Base-by-base conservation (phyloP, 2,797 vertebrate species). In the Vespertilio murinus region DNA sequence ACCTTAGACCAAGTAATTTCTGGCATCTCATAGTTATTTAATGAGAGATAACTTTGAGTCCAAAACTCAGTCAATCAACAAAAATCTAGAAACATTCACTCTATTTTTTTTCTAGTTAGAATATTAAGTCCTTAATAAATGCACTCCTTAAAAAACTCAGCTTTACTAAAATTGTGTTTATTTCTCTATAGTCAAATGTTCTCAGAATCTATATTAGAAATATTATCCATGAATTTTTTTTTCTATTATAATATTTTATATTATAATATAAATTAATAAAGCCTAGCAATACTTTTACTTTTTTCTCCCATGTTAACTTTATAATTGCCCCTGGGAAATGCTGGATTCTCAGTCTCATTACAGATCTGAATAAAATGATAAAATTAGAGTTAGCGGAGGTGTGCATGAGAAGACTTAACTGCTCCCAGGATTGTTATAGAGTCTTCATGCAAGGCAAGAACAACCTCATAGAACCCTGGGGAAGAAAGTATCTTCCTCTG, bases 211-310 rank as follows among this genome's bases (percentile, higher is more conserved):
- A 79, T 88, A 49, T 20, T 93, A 17, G 84, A 75, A 83, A 91
- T 71, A 75, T 40, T 9, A 74, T 75, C 49, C 52, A 90, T 75
- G 23, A 2, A 65, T 90, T 82, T 61, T n/a, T n/a, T 90, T 82
- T 42, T 42, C 42, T 11, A 42, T 42, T 42, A 42, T 42, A 42
- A 42, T 42, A 42, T 4, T 42, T 42, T 42, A 42, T 42, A 42
- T 75, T 59, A 23, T 18, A 52, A 65, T 45, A 59, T 49, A 80
- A 70, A 74, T 93, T 94, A 84, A 69, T n/a, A 92, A 79, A 90
- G 22, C 1, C 49, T 93, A 80, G 3, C 40, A 64, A 65, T 52
- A 87, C 25, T 52, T 89, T 81, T 81, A 81, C 17, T 22, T 47
- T 78, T 74, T 87, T 5, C 8, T 64, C 42, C 30, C 30, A 13